A percentile compares a stretch with the other conserved stretches of the same genome.
These are phyloP conservation scores for Trachythela sp. DNA, from an alignment of 64 coral and sea anemone species.

Conservation along the genomic window DNA sequence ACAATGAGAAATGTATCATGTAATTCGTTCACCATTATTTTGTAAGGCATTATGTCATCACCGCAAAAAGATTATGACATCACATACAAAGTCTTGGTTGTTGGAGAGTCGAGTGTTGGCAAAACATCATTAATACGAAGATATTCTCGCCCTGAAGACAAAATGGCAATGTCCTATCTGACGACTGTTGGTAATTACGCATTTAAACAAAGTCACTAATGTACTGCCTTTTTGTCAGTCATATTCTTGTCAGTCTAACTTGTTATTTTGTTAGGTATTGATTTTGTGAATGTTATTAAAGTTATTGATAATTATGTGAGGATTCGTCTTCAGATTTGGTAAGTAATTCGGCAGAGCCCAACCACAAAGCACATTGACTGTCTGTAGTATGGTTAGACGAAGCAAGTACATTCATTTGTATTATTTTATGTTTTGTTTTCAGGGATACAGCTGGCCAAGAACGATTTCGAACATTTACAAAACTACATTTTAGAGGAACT, in stretches of 20 bases:
- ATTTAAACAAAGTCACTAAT: neutral
- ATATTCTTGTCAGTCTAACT: neutral
- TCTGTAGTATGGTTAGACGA: neutral
- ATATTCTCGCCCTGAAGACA: conserved; percentile 68
- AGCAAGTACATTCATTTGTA: too few species aligned
- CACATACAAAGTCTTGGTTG: conserved; percentile 75
- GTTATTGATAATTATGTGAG: conserved; percentile 69
- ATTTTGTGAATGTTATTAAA: conserved; percentile 76
- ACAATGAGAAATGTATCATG: too few species aligned
- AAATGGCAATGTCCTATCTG: conserved; percentile 49
- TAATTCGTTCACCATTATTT: too few species aligned
- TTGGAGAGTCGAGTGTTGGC: conserved; percentile 87
- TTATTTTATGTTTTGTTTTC: neutral
- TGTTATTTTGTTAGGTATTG: conserved; percentile 64
- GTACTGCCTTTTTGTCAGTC: too few species aligned
- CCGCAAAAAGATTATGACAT: conserved; percentile 63
- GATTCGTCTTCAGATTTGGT: conserved; percentile 90
- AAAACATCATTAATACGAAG: conserved; percentile 76
- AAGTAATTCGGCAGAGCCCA: conserved; percentile 4
- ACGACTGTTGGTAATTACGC: conserved; percentile 65
- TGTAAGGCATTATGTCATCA: neutral
- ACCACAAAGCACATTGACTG: too few species aligned
- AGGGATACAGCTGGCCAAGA: conserved; percentile 16
- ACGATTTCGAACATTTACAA: conserved; percentile 11
- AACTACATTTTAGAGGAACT: neutral